Percentiles rank a stretch among this genome's conserved stretches.
phyloP scores from a whole-genome alignment of 2,888 invertebrate species.

The Hydraecia micacea region DNA sequence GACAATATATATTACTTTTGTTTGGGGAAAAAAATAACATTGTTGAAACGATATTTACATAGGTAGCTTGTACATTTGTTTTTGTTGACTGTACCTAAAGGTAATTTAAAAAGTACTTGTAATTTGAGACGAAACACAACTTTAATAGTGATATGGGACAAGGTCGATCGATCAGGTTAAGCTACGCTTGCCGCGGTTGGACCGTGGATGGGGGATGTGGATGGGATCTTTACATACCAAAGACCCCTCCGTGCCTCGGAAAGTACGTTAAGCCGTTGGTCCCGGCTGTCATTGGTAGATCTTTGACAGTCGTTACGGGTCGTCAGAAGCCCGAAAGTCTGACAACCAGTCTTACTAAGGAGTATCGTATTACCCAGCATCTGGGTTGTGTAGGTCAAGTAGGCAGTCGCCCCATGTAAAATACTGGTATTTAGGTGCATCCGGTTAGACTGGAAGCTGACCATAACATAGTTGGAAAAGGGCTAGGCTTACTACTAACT shows the following conservation, averaged over 20 bases:
- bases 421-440: no score
- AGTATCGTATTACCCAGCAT: background rate
- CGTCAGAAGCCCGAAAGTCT: background rate
- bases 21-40: slow-evolving; percentile 19
- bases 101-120: no score
- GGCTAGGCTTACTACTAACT: no score
- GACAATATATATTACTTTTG: slow-evolving; percentile 24
- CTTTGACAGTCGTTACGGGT: background rate
- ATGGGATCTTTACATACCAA: no score
- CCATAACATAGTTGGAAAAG: background rate
- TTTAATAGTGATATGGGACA: no score
- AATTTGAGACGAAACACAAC: no score
- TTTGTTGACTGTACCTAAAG: no score
- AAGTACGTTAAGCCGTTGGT: background rate
- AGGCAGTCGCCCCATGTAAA: no score
- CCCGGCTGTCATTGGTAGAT: background rate
- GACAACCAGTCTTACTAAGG: background rate
- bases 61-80: no score
- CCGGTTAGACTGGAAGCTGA: background rate
- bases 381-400: background rate
- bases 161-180: no score
- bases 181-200: no score
- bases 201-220: no score
- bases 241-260: background rate
- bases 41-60: slow-evolving; percentile 1